Conservation (phyloP, 2,113 vertebrate species). For the Macaca mulatta region DNA sequence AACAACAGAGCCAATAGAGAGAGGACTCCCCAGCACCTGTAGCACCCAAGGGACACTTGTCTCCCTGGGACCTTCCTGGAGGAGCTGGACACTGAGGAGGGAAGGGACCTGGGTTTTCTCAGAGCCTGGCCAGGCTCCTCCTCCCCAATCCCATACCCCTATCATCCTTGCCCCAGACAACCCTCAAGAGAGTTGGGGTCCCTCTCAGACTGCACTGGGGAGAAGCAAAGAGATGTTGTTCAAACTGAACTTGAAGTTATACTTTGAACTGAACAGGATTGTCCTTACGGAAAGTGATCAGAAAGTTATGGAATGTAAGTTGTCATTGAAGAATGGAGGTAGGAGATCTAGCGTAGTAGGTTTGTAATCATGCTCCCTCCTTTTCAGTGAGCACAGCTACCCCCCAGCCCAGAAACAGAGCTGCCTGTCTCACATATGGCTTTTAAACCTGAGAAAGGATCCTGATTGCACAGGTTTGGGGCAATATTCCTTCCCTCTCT, state of each 20-base stretch:
- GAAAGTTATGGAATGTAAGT: neutral
- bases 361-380: neutral
- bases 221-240: neutral
- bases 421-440: neutral
- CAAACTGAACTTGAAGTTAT: neutral
- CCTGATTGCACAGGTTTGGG: neutral
- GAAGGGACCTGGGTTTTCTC: neutral
- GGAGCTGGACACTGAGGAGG: neutral
- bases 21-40: neutral
- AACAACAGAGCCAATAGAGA: neutral
- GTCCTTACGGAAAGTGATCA: neutral
- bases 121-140: neutral
- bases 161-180: neutral
- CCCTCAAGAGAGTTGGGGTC: neutral
- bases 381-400: neutral
- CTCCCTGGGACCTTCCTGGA: neutral
- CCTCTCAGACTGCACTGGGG: neutral
- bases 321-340: neutral
- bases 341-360: neutral
- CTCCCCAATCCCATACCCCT: neutral
- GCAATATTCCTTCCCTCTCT: neutral
- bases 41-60: neutral
- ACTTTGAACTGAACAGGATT: neutral
- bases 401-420: rapidly evolving
- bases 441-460: neutral